Percentiles rank a stretch among this genome's conserved stretches.
phyloP scores from a whole-genome alignment of 2,797 vertebrate genomes.

The Aldrovandia affinis region DNA sequence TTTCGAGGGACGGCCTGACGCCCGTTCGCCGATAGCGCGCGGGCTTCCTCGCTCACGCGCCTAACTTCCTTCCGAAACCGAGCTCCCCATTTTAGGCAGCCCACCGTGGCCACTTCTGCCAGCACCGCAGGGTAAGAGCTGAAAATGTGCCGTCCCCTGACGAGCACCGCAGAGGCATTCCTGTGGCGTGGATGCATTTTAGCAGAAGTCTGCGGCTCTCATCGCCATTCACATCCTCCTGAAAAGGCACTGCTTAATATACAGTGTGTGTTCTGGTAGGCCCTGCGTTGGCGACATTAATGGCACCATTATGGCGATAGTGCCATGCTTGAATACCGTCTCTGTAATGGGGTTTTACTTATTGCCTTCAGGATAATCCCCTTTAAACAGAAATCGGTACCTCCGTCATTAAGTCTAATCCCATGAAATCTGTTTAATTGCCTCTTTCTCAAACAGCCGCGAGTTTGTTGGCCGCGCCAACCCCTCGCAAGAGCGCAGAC shows the following conservation, averaged over 20 bases:
- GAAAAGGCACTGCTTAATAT: not conserved
- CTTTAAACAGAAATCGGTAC: conserved; percentile 50
- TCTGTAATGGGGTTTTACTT: conserved; percentile 46
- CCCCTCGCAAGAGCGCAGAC: not conserved
- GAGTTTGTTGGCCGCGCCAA: conserved; percentile 27
- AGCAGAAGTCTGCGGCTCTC: not conserved
- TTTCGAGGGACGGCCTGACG: too few species aligned
- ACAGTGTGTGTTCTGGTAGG: conserved; percentile 27
- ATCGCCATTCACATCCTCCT: not conserved
- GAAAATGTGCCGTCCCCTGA: not conserved
- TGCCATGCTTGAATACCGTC: conserved; percentile 38
- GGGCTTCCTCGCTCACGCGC: not conserved
- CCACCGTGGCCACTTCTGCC: not conserved
- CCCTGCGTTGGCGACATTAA: conserved; percentile 29
- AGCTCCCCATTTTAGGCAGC: not conserved
- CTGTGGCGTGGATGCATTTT: not conserved
- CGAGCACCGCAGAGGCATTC: not conserved
- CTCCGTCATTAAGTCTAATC: conserved; percentile 45
- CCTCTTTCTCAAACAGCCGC: conserved; percentile 29
- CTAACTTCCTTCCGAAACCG: not conserved
- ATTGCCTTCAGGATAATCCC: conserved; percentile 49
- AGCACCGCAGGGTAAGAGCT: not conserved
- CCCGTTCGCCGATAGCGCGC: too few species aligned
- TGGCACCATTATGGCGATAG: conserved; percentile 27
- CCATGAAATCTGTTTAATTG: conserved; percentile 45